Base-by-base conservation (phyloP, 2,797 vertebrate species). In the Anisognathus igniventris region DNA sequence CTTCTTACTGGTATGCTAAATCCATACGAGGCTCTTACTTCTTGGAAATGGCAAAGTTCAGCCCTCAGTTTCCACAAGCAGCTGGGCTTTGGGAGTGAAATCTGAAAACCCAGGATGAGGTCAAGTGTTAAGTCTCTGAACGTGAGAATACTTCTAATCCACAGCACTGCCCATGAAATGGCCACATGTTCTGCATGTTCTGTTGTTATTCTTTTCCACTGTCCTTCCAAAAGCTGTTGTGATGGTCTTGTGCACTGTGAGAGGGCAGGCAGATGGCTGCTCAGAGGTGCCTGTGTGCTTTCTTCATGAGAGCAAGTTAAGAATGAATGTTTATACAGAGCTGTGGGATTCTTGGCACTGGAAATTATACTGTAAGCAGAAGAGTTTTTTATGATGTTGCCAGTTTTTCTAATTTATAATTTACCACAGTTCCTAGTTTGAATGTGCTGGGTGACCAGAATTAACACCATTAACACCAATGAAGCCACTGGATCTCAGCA, bases 301-400 rank as follows among this genome's bases (percentile, higher is more conserved):
- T 87, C 68, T 85, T 90, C n/a, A 0, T 53, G 75, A 90, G 7
- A 91, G 21, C 58, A 77, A 72, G 72, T 73, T 74, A 53, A 83
- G 68, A 91, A 81, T 71, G 45, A 80, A 68, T 86, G 85, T 95
- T 94, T 93, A 68, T 61, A 86, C 80, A 91, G 54, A 90, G 25
- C 91, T 7, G 0, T 83, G 70, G 76, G 65, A 68, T 90, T 88
- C 77, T 95, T 95, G 87, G 78, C 91, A 65, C 57, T 86, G 65
- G 75, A 80, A 91, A 72, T 75, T 35, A 61, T 58, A 58, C 51
- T 61, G 58, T 86, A 95, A 90, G 66, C 88, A 88, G 54, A 88
- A 93, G 53, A 80, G n/a, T 23, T 25, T 84, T 92, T 92, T 77
- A 45, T 88, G 58, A 78, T 72, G 76, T 67, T 88, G 68, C 54